Evolutionary conservation across 2,113 vertebrate species (phyloP).

Genomic region (Bubalus kerabau): DNA sequence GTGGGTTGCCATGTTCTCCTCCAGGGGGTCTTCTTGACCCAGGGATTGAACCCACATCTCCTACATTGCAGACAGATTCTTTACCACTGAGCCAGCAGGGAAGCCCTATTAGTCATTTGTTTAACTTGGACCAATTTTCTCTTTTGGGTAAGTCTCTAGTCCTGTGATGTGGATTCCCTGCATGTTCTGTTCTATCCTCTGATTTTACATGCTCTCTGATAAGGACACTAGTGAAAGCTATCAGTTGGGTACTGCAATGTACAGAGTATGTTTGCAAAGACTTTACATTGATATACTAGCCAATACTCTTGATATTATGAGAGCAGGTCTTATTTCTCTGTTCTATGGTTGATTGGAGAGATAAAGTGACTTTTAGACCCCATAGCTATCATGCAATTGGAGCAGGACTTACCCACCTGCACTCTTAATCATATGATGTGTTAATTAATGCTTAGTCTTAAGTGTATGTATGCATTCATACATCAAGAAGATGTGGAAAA

Average conservation of each 20-base stretch:
- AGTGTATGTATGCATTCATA: neutral
- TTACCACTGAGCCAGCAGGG: neutral
- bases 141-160: neutral
- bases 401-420: neutral
- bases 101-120: neutral
- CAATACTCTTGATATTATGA: neutral
- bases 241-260: fast-evolving
- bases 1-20: neutral
- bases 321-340: neutral
- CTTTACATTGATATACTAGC: neutral
- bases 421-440: neutral
- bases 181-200: too few relatives aligned
- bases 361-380: neutral
- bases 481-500: neutral
- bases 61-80: neutral
- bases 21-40: neutral
- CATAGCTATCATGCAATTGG: neutral
- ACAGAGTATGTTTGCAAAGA: neutral
- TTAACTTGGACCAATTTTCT: neutral
- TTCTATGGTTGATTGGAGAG: neutral
- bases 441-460: neutral
- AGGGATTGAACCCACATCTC: neutral
- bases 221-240: neutral
- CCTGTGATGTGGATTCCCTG: neutral
- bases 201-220: neutral